Evolutionary conservation across 2,797 vertebrate species (phyloP), one percentile per base, ranked within the genome.

Genomic region (Helicolenus hilgendorfi): DNA sequence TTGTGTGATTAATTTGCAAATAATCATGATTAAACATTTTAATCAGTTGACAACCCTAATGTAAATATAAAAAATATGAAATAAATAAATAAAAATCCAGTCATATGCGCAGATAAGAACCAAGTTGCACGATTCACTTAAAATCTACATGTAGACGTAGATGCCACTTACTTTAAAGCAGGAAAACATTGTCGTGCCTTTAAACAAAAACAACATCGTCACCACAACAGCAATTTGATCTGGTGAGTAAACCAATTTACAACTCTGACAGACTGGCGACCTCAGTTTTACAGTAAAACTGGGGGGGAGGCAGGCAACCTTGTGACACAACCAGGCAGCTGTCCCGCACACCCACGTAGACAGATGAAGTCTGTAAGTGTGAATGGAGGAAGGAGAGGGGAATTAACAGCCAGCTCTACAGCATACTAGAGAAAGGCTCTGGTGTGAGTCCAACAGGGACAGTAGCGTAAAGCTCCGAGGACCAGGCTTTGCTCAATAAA

Each of bases 291-390:
- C 79, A 91, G 85, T 90, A 82, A 90, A 88, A 84, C 7, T 1
- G 15, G 45, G 76, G 70, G 78, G 81, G 79, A 81, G 78, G 86
- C 11, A 60, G 68, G 72, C 59, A 53, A 84, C 79, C 79, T 60
- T 76, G 83, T 36, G 68, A 75, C 85, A 88, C 81, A 78, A 90
- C 45, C 65, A 68, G 77, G 80, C 94, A 94, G 89, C 93, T 94
- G 90, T 93, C 89, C 80, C 60, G 1, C 88, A 83, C 90, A 72
- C 90, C 90, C 93, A 93, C 86, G 7, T 15, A 87, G 77, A 94
- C 89, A 91, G 89, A 91, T 58, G 83, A 88, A 81, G 83, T 75
- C 87, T 87, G 65, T 22, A 89, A 89, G 82, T 89, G 94, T 90
- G 94, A 94, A 92, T 81, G 91, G 81, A 90, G 83, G 67, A 84